Base-by-base conservation (phyloP, 2,113 vertebrate species). In the Dascyllus trimaculatus region DNA sequence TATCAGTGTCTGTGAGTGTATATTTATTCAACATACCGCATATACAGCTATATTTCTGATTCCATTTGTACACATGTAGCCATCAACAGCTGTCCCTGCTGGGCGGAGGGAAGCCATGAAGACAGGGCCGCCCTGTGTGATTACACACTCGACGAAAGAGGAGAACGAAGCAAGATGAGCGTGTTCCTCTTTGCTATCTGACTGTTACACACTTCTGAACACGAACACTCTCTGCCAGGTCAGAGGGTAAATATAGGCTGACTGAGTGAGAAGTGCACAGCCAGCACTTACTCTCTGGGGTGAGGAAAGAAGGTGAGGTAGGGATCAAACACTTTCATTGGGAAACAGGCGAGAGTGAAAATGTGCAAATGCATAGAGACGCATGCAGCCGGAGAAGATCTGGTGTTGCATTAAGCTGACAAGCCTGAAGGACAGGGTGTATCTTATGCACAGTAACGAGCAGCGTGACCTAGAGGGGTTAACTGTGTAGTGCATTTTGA, bases 201-300 rank as follows among this genome's bases (percentile, higher is more conserved):
- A 63, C 60, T 68, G 54, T 62, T 69, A 5, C 26, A 38, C 57
- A 32, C 45, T 71, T 78, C 18, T 68, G 22, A 82, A 32, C 59
- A 76, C 14, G 49, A 65, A 63, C 64, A 51, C 71, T 11, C 35
- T 72, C 24, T 0, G 18, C 10, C 60, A 57, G 85, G 81, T 89
- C 85, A 87, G 65, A 60, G 85, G 79, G 72, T 90, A 89, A 90
- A 84, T 82, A 88, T 73, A 81, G 85, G 65, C 43, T 74, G 56
- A 59, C 71, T 70, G 65, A 26, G 56, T 21, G 74, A 72, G 78
- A 80, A 82, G 26, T 35, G 78, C 81, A 76, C 40, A 54, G 69
- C 62, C 45, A 72, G 84, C 74, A 74, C 74, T 84, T 81, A 52
- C 17, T 66, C 25, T 38, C 57, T 35, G 71, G 71, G 76, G 70